phyloP scores from a whole-genome alignment of 2,888 invertebrate genomes.

The Polymixis lichenea region DNA sequence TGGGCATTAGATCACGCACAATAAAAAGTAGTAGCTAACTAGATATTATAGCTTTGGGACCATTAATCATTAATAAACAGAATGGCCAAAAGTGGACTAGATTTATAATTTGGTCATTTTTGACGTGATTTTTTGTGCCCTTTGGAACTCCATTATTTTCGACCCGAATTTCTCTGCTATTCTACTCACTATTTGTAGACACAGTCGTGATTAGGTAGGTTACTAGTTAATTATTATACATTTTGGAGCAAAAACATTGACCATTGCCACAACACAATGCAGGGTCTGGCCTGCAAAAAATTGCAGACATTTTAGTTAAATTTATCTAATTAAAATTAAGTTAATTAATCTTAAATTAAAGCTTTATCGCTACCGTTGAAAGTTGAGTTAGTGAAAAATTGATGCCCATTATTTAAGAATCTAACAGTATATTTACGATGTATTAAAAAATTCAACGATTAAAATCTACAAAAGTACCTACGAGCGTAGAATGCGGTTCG shows the following conservation, averaged over 20 bases:
- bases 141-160: conserved; percentile 18
- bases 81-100: conserved; percentile 11
- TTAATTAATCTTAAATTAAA: too few species aligned
- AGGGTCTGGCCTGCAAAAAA: neutral
- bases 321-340: neutral
- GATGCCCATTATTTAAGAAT: conserved; percentile 1
- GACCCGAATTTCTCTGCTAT: neutral
- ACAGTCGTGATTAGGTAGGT: neutral
- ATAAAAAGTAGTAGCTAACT: conserved; percentile 27
- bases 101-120: conserved; percentile 9
- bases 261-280: too few species aligned
- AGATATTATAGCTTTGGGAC: conserved; percentile 25
- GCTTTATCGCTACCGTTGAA: neutral
- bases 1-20: conserved; percentile 62
- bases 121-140: neutral
- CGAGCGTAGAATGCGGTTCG: conserved; percentile 21
- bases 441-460: conserved; percentile 26
- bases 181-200: neutral
- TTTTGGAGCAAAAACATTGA: neutral
- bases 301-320: neutral
- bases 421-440: conserved; percentile 29
- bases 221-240: neutral
- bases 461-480: conserved; percentile 34
- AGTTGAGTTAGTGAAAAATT: neutral
- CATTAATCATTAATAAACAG: conserved; percentile 16